Evolutionary conservation across 2,888 invertebrate genomes (phyloP), one percentile per base, ranked within the genome.

Genomic region (Platypus cylindrus): DNA sequence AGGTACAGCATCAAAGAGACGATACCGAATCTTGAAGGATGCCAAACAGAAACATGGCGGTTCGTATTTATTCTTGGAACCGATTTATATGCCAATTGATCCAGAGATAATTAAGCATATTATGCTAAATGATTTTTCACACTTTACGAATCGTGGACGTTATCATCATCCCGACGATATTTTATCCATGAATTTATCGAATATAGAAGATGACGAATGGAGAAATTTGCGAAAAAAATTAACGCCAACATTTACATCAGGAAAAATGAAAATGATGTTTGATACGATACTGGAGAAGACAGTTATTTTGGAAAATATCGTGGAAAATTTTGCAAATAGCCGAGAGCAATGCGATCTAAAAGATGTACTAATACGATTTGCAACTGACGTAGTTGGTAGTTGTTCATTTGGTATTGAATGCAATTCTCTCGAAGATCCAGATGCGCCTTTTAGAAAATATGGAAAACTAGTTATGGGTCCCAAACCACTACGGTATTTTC

Each of bases 371-470:
- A 66, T 66, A 2, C 65, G 64, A 41, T 71, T 66, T 45, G 62
- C 69, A 1, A 69, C 70, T 60, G 71, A 71, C 46, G 65, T 71
- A 3, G 68, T 72, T 12, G 70, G 68, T 1, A 66, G 64, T 27
- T 65, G 68, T 30, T 70, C 68, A 8, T 73, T 71, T 48, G 71
- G 71, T 17, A 58, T 72, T 3, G 66, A 70, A 41, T 66, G 67
- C 40, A 66, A 71, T 45, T 65, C 67, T 17, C 63, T 71, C 32
- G 59, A 62, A 30, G 62, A 67, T 49, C 57, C 64, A 0, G 55
- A 66, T 37, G 64, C 67, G 0, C 64, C 66, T 37, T 71, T 71
- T 51, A 31, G 15, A 14, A 2, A 5, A 3, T 34, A 34, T 18
- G 34, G 34, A 5, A 26, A 7, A 13, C 26, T 18, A 24, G 28